Base-by-base conservation (phyloP, 2,113 vertebrate species). In the Spheniscus mendiculus region DNA sequence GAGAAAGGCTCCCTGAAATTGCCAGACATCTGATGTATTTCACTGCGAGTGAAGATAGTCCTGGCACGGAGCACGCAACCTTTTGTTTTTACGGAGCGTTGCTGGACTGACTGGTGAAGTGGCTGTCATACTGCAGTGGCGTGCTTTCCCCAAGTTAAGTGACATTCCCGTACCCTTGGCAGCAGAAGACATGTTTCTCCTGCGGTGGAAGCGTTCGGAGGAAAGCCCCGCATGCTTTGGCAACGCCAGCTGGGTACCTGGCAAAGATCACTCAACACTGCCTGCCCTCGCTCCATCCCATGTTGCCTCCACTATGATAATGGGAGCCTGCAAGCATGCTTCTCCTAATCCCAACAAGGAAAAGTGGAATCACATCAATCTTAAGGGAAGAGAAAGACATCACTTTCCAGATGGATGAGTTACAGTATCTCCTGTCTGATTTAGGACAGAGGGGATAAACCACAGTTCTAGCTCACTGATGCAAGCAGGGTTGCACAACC, bases 181-280 rank as follows among this genome's bases (percentile, higher is more conserved):
- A 88, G 90, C 91, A 80, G 79, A 22, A 96, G 91, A 32, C 61
- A 32, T 56, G 77, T 58, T 93, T 58, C 77, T 74, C 21, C 29
- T 32, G 72, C 0, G 1, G 6, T 73, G 80, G 90, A 15, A 56
- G 49, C 16, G 0, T 20, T 79, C 7, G 32, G 90, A 98, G 93
- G 4, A 56, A 40, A 97, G 96, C 91, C 94, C 96, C 18, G 19
- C 34, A 4, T 81, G 94, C 94, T 65, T 83, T 90, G 97, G 96
- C 97, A 88, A 71, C 20, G 22, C 91, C 95, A 90, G 47, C 70
- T 5, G 53, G 77, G 84, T 58, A 65, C 74, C 97, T 98, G 98
- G 97, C 58, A 45, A 96, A 69, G 38, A 93, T 98, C 98, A 97
- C 55, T 95, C 95, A 27, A 69, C 97, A 61, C 97, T 1, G 5